Conservation (phyloP, 2,113 vertebrate species). For the Pollimyrus isidori region DNA sequence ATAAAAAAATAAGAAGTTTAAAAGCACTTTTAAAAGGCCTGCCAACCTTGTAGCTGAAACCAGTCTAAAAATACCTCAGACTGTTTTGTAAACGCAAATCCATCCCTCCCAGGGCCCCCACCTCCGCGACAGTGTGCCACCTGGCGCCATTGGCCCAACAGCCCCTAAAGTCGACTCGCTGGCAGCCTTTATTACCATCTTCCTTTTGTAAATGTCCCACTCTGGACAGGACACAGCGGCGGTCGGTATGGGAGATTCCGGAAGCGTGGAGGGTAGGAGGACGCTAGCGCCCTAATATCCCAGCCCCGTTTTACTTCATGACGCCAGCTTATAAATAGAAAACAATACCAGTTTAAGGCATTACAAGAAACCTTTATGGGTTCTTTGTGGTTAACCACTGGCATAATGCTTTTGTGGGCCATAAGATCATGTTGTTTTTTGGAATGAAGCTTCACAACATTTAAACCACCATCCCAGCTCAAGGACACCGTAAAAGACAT, state of each 20-base stretch:
- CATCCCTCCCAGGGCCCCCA: not conserved
- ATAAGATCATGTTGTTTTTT: not conserved
- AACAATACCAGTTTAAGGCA: not conserved
- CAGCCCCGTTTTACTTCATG: not conserved
- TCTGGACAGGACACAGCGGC: not conserved
- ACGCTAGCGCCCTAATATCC: not conserved
- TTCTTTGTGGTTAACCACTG: not conserved
- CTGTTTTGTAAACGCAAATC: not conserved
- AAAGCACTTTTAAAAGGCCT: not conserved
- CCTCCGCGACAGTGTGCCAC: not conserved
- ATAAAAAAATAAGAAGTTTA: not conserved
- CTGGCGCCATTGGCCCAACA: not conserved
- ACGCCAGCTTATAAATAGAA: conserved; percentile 8
- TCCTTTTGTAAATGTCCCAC: not conserved
- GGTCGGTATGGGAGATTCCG: not conserved
- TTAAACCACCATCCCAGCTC: not conserved
- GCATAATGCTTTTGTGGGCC: not conserved
- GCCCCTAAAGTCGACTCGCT: not conserved
- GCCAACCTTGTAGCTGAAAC: not conserved
- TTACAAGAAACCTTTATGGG: conserved; percentile 13
- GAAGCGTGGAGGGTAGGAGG: not conserved
- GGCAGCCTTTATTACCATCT: not conserved
- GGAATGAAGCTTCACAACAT: not conserved
- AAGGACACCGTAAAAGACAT: not conserved
- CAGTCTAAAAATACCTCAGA: not conserved